These are phyloP conservation scores for Coranthus polyacanthus DNA, from an alignment of 2,797 vertebrate species.

Conservation along the genomic window DNA sequence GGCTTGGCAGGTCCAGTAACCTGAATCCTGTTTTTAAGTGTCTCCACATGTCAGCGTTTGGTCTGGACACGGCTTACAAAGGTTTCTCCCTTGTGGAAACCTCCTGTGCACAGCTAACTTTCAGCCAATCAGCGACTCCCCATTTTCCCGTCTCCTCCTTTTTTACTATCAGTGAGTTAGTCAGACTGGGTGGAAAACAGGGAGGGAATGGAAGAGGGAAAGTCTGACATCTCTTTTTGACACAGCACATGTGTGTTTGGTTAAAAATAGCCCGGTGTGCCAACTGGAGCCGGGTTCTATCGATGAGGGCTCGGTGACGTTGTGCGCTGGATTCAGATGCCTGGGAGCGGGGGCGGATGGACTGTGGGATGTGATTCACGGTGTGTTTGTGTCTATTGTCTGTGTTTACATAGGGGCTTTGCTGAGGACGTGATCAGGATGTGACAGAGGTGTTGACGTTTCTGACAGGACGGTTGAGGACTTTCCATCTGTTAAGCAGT, in stretches of 20 bases:
- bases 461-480: slow-evolving; percentile 7
- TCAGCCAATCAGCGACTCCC: slow-evolving; percentile 45
- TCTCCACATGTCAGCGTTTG: slow-evolving; percentile 74
- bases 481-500: neutral
- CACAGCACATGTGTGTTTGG: slow-evolving; percentile 77
- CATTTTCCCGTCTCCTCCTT: slow-evolving; percentile 41
- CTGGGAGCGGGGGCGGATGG: slow-evolving; percentile 40
- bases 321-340: slow-evolving; percentile 58
- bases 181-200: slow-evolving; percentile 71
- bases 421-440: slow-evolving; percentile 1
- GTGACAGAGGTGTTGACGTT: neutral
- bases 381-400: slow-evolving; percentile 62
- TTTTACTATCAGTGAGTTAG: slow-evolving; percentile 77
- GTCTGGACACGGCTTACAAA: slow-evolving; percentile 59
- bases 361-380: slow-evolving; percentile 66
- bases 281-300: slow-evolving; percentile 49
- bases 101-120: slow-evolving; percentile 33
- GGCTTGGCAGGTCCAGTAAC: slow-evolving; percentile 67
- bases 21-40: slow-evolving; percentile 73
- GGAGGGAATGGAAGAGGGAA: slow-evolving; percentile 70
- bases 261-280: slow-evolving; percentile 72
- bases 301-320: slow-evolving; percentile 54
- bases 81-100: slow-evolving; percentile 70
- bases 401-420: slow-evolving; percentile 46
- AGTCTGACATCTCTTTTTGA: slow-evolving; percentile 79